Percentiles rank a stretch among this genome's conserved stretches.
Conservation (phyloP, 2,888 invertebrate species). For the Drosophila cognata region DNA sequence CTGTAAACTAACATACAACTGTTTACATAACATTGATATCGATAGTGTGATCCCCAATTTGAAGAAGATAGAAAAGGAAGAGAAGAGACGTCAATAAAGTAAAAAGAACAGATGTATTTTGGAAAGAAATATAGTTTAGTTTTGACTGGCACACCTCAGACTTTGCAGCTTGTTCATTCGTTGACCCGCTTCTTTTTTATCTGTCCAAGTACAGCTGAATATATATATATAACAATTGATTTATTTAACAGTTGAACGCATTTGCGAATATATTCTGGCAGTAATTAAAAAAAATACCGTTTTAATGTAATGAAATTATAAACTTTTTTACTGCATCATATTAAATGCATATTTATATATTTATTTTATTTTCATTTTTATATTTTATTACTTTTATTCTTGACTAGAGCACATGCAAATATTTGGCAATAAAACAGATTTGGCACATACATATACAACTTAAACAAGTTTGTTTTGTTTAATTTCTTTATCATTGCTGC, state of each 20-base stretch:
- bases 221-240: neutral
- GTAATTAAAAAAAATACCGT: neutral
- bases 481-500: conserved; percentile 26
- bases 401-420: neutral
- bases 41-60: too few species aligned
- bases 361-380: neutral
- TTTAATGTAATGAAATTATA: neutral
- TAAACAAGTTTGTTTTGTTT: conserved; percentile 1
- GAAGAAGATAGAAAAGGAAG: too few species aligned
- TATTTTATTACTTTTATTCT: too few species aligned
- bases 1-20: too few species aligned
- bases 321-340: neutral
- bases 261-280: neutral
- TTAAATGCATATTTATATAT: neutral
- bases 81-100: too few species aligned
- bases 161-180: neutral
- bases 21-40: too few species aligned
- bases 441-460: neutral
- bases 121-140: too few species aligned
- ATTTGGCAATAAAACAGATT: neutral
- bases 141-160: too few species aligned
- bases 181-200: neutral
- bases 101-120: too few species aligned
- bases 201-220: neutral
- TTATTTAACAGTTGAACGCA: neutral